Evolutionary conservation across 2,888 invertebrate species (phyloP).

Genomic region (Norana najaformis): DNA sequence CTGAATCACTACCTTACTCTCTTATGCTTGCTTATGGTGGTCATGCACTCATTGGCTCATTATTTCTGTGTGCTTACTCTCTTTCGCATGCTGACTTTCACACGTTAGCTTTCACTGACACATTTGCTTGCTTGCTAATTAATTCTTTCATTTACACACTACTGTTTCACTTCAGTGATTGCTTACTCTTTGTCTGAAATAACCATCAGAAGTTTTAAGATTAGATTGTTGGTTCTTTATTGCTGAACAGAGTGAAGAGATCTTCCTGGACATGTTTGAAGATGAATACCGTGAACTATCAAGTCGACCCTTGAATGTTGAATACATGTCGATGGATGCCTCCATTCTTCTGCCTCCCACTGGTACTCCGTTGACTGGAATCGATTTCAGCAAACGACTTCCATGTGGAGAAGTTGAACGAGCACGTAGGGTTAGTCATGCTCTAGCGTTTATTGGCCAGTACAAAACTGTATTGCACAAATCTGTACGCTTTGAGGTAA

Average conservation of each 20-base stretch:
- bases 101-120: not conserved
- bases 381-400: conserved; percentile 83
- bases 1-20: no score
- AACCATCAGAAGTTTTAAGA: not conserved
- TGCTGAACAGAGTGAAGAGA: conserved; percentile 79
- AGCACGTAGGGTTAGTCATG: conserved; percentile 64
- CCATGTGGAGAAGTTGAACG: conserved; percentile 89
- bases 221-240: not conserved
- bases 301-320: conserved; percentile 69
- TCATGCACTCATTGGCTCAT: not conserved
- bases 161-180: not conserved
- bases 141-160: not conserved
- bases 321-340: conserved; percentile 94
- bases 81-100: not conserved
- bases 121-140: not conserved
- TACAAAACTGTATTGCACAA: not conserved
- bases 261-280: conserved; percentile 97
- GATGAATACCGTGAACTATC: conserved; percentile 94
- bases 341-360: conserved; percentile 91
- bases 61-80: not conserved
- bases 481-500: not conserved
- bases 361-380: conserved; percentile 91
- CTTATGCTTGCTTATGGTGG: no score
- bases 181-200: not conserved
- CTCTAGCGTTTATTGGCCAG: not conserved